Evolutionary conservation across 2,113 vertebrate species (phyloP), one percentile per base, ranked within the genome.

Genomic region (Tenebrosternarchus preto): DNA sequence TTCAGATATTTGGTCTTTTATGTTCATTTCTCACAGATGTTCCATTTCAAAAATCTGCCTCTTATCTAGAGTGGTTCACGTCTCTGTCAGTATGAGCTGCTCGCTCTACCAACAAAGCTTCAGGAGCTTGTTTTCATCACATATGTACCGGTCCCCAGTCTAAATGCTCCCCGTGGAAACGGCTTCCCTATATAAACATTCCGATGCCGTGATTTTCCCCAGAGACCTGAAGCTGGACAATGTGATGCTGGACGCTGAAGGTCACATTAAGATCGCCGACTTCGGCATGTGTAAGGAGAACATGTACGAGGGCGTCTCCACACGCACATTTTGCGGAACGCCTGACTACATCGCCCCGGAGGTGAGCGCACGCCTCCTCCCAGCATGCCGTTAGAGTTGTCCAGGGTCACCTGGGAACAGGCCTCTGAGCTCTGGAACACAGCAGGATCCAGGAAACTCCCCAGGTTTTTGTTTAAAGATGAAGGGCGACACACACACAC

Each of bases 221-320:
- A 99, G 97, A 89, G 96, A 99, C 87, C 92, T 99, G 86, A 99
- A 99, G 90, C 90, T 99, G 80, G 97, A 99, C 63, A 99, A 99
- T 0, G 96, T 99, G 86, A 98, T 99, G 96, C 85, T 99, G 91
- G 97, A 98, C 82, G 92, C 89, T 0, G 97, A 98, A 89, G 97
- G 97, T 36, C 97, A 99, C 87, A 98, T 99, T 77, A 99, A 99
- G 91, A 98, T 99, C 8, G 96, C 98, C 17, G 98, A 99, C 88
- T 99, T 99, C 43, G 98, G 98, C 75, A 99, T 99, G 98, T 99
- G 97, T 86, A 99, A 99, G 88, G 98, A 99, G 16, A 95, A 95
- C 82, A 97, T 99, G 92, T n/a, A 77, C 15, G 92, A 98, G 0
- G 95, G 92, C 17, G 95, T 96, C 80, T 93, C 90, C 1, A 99